Conservation (phyloP, 2,113 vertebrate genomes). For the Antennarius striatus region DNA sequence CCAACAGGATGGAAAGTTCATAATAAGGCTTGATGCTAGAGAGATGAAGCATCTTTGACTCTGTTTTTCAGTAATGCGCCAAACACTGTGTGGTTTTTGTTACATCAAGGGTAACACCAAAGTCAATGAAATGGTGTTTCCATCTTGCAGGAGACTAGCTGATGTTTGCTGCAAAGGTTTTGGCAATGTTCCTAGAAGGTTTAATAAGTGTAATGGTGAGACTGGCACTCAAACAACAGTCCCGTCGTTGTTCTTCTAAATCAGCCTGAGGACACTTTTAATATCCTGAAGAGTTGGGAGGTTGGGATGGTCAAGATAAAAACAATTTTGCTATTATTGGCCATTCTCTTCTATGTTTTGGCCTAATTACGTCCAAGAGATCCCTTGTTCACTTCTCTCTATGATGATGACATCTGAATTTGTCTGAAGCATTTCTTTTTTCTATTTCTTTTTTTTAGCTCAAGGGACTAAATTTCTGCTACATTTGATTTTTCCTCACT, state of each 20-base stretch:
- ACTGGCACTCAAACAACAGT: slow-evolving; percentile 44
- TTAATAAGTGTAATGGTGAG: slow-evolving; percentile 75
- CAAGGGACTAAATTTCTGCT: too few relatives aligned
- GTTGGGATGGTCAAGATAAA: background rate
- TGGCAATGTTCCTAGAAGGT: slow-evolving; percentile 64
- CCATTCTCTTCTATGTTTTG: too few relatives aligned
- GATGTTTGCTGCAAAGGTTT: slow-evolving; percentile 43
- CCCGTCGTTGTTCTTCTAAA: slow-evolving; percentile 40
- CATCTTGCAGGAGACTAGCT: slow-evolving; percentile 27
- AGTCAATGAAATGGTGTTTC: slow-evolving; percentile 44
- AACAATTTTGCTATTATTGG: background rate
- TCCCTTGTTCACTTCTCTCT: too few relatives aligned
- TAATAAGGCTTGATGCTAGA: slow-evolving; percentile 3
- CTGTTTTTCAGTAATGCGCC: background rate
- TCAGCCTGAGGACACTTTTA: slow-evolving; percentile 24
- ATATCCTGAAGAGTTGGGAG: slow-evolving; percentile 4
- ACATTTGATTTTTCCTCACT: too few relatives aligned
- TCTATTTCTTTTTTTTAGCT: too few relatives aligned
- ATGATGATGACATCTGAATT: too few relatives aligned
- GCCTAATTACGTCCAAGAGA: too few relatives aligned
- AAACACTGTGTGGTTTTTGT: slow-evolving; percentile 30
- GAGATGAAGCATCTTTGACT: slow-evolving; percentile 46
- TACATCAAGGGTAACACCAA: slow-evolving; percentile 58
- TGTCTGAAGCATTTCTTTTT: too few relatives aligned
- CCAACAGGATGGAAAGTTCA: slow-evolving; percentile 14